Evolutionary conservation across 1,140 invertebrate species (phyloP), one percentile per base, ranked within the genome.

Genomic region (Anoplolepis gracilipes): DNA sequence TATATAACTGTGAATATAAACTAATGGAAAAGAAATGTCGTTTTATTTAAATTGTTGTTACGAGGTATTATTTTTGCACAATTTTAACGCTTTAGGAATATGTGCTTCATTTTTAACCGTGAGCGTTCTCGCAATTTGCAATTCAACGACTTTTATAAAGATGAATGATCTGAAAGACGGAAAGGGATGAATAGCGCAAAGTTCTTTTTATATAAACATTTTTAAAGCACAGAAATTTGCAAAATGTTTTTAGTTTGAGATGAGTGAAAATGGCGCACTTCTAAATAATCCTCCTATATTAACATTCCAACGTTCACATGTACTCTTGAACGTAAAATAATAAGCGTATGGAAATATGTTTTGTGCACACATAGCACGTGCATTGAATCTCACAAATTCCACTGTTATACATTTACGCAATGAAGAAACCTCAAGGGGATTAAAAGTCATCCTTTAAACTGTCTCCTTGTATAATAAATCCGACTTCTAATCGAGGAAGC

Each of bases 401-500:
- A 42, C 8, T 25, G 19, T 81, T 72, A 79, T 57, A 79, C 4
- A 16, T 72, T 19, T 70, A 59, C 25, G 36, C 19, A 46, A 73
- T 59, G 73, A 82, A 62, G 33, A n/a, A 65, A 64, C 19, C 53
- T 8, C 19, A 5, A 33, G 33, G 25, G 33, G 33, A 69, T 69
- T 82, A 84, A 86, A 86, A 64, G 46, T 73, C 19, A 2, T 11
- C 19, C 69, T 25, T 53, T 73, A 81, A 81, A 75, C 46, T 84
- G 28, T 79, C 82, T 78, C 13, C 1, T 78, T 33, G n/a, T 22
- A 59, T 61, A 79, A 81, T 85, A 85, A 85, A 79, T 70, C 55
- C 30, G 46, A 46, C 46, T 77, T 70, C 46, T 78, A 85, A 85
- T 85, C 72, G 73, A 57, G 82, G 53, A 70, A 70, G 70, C 85